Conservation (phyloP, 2,113 vertebrate species). For the Maccullochella peelii region DNA sequence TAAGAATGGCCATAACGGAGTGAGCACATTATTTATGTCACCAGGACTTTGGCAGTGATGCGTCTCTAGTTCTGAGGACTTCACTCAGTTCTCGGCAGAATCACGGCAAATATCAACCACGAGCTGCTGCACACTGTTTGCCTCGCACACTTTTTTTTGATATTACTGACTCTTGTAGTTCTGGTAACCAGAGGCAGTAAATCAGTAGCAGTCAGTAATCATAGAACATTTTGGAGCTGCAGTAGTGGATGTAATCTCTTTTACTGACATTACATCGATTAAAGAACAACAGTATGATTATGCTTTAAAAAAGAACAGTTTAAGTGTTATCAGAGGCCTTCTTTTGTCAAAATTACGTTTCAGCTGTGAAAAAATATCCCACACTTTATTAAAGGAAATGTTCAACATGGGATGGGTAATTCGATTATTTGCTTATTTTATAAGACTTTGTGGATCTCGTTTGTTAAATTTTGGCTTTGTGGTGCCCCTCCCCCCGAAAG, state of each 20-base stretch:
- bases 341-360: constrained; percentile 3
- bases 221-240: constrained; percentile 10
- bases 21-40: constrained; percentile 74
- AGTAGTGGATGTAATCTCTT: neutral
- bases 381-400: neutral
- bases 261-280: neutral
- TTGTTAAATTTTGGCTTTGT: constrained; percentile 12
- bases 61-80: constrained; percentile 37
- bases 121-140: constrained; percentile 53
- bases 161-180: constrained; percentile 17
- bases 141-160: constrained; percentile 30
- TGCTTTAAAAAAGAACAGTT: neutral
- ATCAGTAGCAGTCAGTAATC: constrained; percentile 34
- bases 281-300: neutral
- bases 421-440: neutral
- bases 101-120: constrained; percentile 53
- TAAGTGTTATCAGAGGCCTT: neutral
- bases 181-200: constrained; percentile 31
- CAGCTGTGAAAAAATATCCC: neutral
- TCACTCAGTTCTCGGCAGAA: constrained; percentile 57
- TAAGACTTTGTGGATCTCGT: constrained; percentile 4
- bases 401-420: neutral
- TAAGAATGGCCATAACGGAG: constrained; percentile 55
- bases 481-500: neutral
- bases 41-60: constrained; percentile 55